phyloP scores from a whole-genome alignment of 2,797 vertebrate genomes.

The Megaceryle alcyon region DNA sequence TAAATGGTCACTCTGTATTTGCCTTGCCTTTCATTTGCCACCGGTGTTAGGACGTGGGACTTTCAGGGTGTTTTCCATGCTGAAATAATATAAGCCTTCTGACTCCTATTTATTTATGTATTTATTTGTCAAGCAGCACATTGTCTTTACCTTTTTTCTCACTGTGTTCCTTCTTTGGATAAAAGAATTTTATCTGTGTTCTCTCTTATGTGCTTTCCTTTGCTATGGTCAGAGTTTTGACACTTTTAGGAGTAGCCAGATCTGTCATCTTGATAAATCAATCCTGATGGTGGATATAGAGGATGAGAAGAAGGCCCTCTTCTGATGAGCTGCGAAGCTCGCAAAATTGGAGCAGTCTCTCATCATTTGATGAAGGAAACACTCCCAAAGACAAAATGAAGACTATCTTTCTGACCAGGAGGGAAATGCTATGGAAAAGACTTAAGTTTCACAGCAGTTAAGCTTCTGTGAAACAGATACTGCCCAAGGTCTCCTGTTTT shows the following conservation, averaged over 20 bases:
- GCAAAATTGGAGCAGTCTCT: neutral
- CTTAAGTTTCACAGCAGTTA: neutral
- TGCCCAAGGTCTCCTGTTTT: neutral
- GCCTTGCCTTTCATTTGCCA: neutral
- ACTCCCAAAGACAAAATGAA: neutral
- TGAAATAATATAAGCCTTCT: neutral
- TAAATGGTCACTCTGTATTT: neutral
- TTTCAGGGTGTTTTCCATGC: neutral
- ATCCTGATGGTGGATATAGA: neutral
- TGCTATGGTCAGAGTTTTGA: neutral
- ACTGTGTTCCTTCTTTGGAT: neutral
- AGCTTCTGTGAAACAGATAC: neutral
- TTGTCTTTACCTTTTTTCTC: fast-evolving
- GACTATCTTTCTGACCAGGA: neutral
- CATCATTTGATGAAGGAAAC: neutral
- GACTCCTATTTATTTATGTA: neutral
- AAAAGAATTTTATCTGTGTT: neutral
- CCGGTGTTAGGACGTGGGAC: neutral
- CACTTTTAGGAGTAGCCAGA: neutral
- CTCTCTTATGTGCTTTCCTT: neutral
- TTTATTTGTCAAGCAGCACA: neutral
- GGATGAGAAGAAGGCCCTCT: neutral
- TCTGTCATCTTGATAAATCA: neutral
- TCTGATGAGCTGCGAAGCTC: neutral
- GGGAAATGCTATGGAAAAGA: neutral